Percentiles rank a stretch among this genome's conserved stretches.
Evolutionary conservation across 1,140 invertebrate species (phyloP).

Genomic region (Drosophila parvula): DNA sequence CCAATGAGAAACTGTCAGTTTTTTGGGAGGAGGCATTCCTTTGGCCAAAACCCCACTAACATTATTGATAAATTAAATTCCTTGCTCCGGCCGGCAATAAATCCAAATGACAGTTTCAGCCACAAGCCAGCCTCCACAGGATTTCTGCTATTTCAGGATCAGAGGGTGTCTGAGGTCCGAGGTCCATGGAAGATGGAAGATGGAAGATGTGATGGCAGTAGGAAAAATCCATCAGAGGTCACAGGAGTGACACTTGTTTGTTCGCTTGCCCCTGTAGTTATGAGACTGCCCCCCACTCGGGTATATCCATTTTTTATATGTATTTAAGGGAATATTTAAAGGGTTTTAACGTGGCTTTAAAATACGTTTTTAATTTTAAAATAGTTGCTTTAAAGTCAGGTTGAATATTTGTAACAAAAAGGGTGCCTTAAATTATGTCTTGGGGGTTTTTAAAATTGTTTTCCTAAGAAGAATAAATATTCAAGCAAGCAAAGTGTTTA

Average conservation of each 20-base stretch:
- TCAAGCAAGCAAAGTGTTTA: too few relatives aligned
- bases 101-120: slow-evolving; percentile 51
- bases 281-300: background rate
- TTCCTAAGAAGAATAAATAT: background rate
- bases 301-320: background rate
- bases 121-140: slow-evolving; percentile 1
- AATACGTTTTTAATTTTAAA: background rate
- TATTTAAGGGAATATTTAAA: too few relatives aligned
- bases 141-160: slow-evolving; percentile 20
- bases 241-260: slow-evolving; percentile 34
- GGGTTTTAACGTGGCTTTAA: background rate
- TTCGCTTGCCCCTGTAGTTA: slow-evolving; percentile 7
- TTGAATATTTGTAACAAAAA: background rate
- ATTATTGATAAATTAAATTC: slow-evolving; percentile 79
- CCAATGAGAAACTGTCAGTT: slow-evolving; percentile 47
- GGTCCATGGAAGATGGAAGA: slow-evolving; percentile 33
- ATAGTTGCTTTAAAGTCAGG: background rate
- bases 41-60: slow-evolving; percentile 19
- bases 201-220: slow-evolving; percentile 14
- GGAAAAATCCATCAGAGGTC: slow-evolving; percentile 40
- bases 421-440: background rate
- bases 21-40: slow-evolving; percentile 18
- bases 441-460: background rate
- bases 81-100: slow-evolving; percentile 48
- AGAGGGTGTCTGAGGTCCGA: slow-evolving; percentile 28